Evolutionary conservation across 2,888 invertebrate genomes (phyloP).

Genomic region (Muschampia plurimacula): DNA sequence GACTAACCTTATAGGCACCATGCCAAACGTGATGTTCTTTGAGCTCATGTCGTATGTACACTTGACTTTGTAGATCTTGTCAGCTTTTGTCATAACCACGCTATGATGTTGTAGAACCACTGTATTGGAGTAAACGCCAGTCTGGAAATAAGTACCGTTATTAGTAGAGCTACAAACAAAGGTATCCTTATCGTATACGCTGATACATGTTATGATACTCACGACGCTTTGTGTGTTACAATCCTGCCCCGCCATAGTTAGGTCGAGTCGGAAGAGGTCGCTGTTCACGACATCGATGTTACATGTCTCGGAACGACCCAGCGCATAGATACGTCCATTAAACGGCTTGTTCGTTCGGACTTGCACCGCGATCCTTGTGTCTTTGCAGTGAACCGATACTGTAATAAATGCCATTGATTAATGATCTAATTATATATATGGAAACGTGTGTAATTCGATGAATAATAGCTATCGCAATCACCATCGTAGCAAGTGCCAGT

Average conservation of each 20-base stretch:
- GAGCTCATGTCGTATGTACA: slow-evolving; percentile 98
- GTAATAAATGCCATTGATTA: slow-evolving; percentile 53
- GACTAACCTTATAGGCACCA: slow-evolving; percentile 96
- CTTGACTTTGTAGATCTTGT: slow-evolving; percentile 98
- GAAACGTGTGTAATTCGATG: neutral
- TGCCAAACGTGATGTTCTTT: slow-evolving; percentile 98
- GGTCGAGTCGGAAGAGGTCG: slow-evolving; percentile 95
- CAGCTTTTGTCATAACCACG: slow-evolving; percentile 98
- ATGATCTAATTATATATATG: neutral
- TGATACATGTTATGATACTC: slow-evolving; percentile 68
- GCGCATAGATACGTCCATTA: slow-evolving; percentile 96
- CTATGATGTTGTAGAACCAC: slow-evolving; percentile 98
- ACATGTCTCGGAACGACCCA: slow-evolving; percentile 97
- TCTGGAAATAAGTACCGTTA: slow-evolving; percentile 84
- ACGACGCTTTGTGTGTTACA: slow-evolving; percentile 98
- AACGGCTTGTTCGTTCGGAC: slow-evolving; percentile 97
- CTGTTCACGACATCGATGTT: slow-evolving; percentile 97
- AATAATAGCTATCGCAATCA: slow-evolving; percentile 67
- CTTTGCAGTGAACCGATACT: slow-evolving; percentile 98
- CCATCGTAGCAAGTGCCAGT: slow-evolving; percentile 98
- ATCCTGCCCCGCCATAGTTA: slow-evolving; percentile 97
- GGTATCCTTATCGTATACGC: neutral
- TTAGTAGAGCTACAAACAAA: slow-evolving; percentile 3
- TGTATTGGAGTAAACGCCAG: slow-evolving; percentile 96
- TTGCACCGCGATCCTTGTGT: slow-evolving; percentile 96